These are phyloP conservation scores for Harpalus rufipes DNA, from an alignment of 2,888 invertebrate genomes.

Conservation along the genomic window DNA sequence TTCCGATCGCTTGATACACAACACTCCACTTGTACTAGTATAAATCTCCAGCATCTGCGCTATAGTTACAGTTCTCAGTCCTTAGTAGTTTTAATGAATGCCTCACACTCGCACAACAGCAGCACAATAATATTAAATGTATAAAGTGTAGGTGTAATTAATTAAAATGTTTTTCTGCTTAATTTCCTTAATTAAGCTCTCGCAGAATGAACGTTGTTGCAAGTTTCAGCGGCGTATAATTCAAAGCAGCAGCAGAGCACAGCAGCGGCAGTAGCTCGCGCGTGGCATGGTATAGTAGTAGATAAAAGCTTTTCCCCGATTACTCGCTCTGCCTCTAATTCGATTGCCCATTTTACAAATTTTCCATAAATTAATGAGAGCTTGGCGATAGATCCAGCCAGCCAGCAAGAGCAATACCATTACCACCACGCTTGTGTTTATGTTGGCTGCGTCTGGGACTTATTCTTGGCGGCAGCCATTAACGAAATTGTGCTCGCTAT, in stretches of 20 bases:
- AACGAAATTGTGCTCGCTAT: slow-evolving; percentile 70
- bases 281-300: slow-evolving; percentile 8
- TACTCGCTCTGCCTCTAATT: slow-evolving; percentile 62
- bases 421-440: slow-evolving; percentile 52
- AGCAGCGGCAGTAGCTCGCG: background rate
- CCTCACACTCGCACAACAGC: background rate
- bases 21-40: background rate
- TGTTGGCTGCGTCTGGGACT: slow-evolving; percentile 43
- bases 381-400: slow-evolving; percentile 30
- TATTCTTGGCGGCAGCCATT: slow-evolving; percentile 68
- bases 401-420: slow-evolving; percentile 61
- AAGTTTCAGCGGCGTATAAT: slow-evolving; percentile 55
- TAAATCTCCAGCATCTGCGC: background rate
- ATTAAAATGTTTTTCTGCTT: slow-evolving; percentile 67
- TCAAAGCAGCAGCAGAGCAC: slow-evolving; percentile 17
- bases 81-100: slow-evolving; percentile 67
- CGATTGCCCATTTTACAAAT: slow-evolving; percentile 66
- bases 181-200: slow-evolving; percentile 67
- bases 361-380: slow-evolving; percentile 67
- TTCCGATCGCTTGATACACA: slow-evolving; percentile 12
- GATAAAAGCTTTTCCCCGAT: slow-evolving; percentile 65
- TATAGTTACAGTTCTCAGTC: slow-evolving; percentile 40
- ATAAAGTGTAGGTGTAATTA: slow-evolving; percentile 66
- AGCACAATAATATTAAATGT: slow-evolving; percentile 66
- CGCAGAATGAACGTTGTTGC: slow-evolving; percentile 60